phyloP scores from a whole-genome alignment of 2,888 invertebrate genomes.

The Platycheirus albimanus region DNA sequence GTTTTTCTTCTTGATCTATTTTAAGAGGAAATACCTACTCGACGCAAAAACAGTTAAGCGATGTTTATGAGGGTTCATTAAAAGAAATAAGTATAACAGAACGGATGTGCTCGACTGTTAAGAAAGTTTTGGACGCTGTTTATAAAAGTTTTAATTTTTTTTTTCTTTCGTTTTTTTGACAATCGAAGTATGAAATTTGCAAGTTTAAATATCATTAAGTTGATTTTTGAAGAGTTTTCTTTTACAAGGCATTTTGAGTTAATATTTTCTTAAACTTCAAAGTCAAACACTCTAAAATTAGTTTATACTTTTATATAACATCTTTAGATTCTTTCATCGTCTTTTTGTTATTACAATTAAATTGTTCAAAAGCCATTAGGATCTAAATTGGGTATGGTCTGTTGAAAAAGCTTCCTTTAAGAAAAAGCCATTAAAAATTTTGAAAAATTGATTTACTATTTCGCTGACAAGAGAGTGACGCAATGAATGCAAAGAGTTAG shows the following conservation, averaged over 20 bases:
- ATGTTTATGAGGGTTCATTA: conserved; percentile 34
- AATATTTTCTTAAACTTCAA: too few species aligned
- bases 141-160: conserved; percentile 8
- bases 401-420: too few species aligned
- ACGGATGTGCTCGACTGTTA: conserved; percentile 36
- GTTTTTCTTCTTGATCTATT: conserved; percentile 31
- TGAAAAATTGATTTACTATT: too few species aligned
- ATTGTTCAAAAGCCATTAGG: too few species aligned
- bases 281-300: too few species aligned
- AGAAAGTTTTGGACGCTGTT: conserved; percentile 18
- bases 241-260: background rate
- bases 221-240: conserved; percentile 4
- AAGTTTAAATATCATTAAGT: conserved; percentile 21
- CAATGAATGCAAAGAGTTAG: too few species aligned
- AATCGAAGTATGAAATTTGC: conserved; percentile 26
- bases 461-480: too few species aligned
- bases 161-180: background rate
- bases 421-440: too few species aligned
- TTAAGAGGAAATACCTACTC: conserved; percentile 35
- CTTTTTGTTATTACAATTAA: too few species aligned
- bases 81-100: conserved; percentile 27
- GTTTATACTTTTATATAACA: too few species aligned
- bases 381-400: too few species aligned
- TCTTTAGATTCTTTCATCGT: too few species aligned
- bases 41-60: conserved; percentile 26